phyloP scores from a whole-genome alignment of 2,888 invertebrate species.

The Rhodophaea formosa region DNA sequence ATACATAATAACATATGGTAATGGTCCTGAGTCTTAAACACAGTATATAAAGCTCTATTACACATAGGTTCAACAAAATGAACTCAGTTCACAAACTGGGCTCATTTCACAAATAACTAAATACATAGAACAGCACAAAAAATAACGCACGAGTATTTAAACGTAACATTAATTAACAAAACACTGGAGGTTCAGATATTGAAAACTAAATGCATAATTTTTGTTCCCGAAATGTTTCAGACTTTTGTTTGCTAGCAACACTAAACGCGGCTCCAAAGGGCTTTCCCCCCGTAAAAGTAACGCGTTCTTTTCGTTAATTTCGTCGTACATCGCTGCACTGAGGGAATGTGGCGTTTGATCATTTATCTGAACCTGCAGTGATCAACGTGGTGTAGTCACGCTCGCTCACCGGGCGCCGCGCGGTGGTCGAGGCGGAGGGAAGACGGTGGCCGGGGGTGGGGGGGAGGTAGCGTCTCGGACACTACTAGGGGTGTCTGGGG shows the following conservation, averaged over 20 bases:
- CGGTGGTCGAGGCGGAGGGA: conserved; percentile 79
- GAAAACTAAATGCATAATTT: conserved; percentile 59
- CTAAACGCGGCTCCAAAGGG: not conserved
- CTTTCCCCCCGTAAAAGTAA: not conserved
- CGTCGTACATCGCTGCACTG: conserved; percentile 31
- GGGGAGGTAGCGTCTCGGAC: conserved; percentile 68
- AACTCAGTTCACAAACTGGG: conserved; percentile 40
- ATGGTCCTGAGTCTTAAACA: conserved; percentile 78
- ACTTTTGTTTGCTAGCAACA: conserved; percentile 18
- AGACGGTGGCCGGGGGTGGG: conserved; percentile 74
- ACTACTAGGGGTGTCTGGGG: conserved; percentile 90
- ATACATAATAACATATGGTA: conserved; percentile 48
- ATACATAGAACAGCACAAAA: conserved; percentile 72
- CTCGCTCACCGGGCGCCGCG: conserved; percentile 80
- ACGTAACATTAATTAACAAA: conserved; percentile 55
- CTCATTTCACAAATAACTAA: conserved; percentile 60
- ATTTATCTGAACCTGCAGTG: conserved; percentile 67
- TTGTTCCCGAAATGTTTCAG: conserved; percentile 17
- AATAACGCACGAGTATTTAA: conserved; percentile 64
- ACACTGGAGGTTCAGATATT: conserved; percentile 69
- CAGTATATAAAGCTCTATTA: conserved; percentile 76
- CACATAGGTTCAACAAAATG: conserved; percentile 57
- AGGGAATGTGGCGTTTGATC: conserved; percentile 60
- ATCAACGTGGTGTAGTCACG: conserved; percentile 62
- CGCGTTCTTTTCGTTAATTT: conserved; percentile 30